Evolutionary conservation across 2,113 vertebrate species (phyloP), one percentile per base, ranked within the genome.

Genomic region (Machaerirhynchus nigripectus): DNA sequence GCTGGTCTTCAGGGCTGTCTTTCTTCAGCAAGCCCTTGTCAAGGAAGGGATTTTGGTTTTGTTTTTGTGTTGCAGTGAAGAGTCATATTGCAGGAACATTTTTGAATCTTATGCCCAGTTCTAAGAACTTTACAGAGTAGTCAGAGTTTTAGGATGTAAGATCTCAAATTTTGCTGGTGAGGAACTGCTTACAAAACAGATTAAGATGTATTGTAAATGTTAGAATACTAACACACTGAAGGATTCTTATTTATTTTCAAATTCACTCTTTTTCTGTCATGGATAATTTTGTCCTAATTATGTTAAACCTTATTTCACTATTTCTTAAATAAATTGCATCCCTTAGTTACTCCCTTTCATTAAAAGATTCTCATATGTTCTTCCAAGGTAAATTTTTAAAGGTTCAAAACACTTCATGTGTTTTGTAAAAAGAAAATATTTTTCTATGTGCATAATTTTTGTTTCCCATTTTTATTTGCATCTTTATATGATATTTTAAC

Each of bases 1-100:
- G 15, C 3, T 19, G 42, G 27, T 15, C 20, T 35, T 19, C 8
- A 49, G 9, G 8, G 50, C 14, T 56, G 24, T 6, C 11, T 85
- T 40, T 55, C 33, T 83, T 86, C 49, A 65, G 11, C n/a, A 70
- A 71, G 33, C 31, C 2, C 10, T 42, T 33, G 7, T 1, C 31
- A 18, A 55, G 14, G 20, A 80, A 40, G 3, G 1, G 5, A 35
- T 68, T 78, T 85, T 49, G 2, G 2, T 24, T 84, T 78, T 67
- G 7, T 2, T 69, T 84, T 76, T 52, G 4, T 57, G 23, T 37
- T 76, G 30, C 68, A 76, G 10, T 57, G 46, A 83, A 52, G 11
- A 73, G 40, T n/a, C 0, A 0, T 47, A 39, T 26, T 70, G 1
- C 59, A 42, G 59, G 10, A 68, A 56, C 2, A 1, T 20, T 59